Base-by-base conservation (phyloP, 2,797 vertebrate genomes). In the Microchirus variegatus region DNA sequence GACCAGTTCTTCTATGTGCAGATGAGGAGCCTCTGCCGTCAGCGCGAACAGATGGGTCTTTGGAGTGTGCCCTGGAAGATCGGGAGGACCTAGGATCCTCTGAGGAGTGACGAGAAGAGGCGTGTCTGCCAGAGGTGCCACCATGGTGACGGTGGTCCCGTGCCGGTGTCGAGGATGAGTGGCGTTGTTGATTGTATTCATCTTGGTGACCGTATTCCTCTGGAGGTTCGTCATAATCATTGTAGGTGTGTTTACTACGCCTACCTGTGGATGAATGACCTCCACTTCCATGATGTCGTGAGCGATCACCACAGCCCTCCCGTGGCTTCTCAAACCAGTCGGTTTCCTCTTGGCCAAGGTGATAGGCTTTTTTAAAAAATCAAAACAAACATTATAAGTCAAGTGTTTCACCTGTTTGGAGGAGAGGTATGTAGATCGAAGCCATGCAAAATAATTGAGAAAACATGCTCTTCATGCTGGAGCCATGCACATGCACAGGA, bases 281-380 rank as follows among this genome's bases (percentile, higher is more conserved):
- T 82, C 95, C 91, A 78, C 88, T 75, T 35, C 91, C 91, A 22
- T 98, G 96, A 92, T 98, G 96, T 87, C 96, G 94, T 87, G 96
- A 96, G 64, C 96, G 95, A 78, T 98, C 96, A 17, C 95, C 94
- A 70, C 96, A 95, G 31, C 93, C 94, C 82, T 99, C 97, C 60
- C 96, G 92, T 67, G 98, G 98, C 83, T 99, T 99, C 91, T 99
- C 98, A 94, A 99, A 99, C 98, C 98, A 99, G 90, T 99, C 98
- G 66, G 98, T 99, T 93, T 99, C 98, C 85, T 99, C 98, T 95
- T 99, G 97, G 86, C 98, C 96, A 94, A 99, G 96, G 93, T 99
- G 98, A 95, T 99, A 99, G 73, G 98, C 97, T 99, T 94, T 90
- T 42, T 98, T 89, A 62, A 93, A 62, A 93, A 94, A 97, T 91